Conservation (phyloP, 2,797 vertebrate species). For the Sebastes iracundus region DNA sequence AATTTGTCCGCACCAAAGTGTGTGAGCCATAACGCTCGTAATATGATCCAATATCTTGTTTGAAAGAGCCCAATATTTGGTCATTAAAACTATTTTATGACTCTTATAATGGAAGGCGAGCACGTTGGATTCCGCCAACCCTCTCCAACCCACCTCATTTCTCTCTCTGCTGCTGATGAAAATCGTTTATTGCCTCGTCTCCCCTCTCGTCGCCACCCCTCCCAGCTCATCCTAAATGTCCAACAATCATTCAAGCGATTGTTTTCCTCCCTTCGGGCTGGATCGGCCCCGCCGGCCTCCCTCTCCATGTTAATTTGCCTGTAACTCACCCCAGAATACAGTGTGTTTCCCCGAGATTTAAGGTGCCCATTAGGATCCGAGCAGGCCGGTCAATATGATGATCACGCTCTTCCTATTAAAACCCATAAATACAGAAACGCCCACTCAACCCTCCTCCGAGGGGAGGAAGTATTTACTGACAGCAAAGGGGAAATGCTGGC, state of each 20-base stretch:
- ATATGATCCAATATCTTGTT: slow-evolving; percentile 69
- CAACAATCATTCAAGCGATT: slow-evolving; percentile 73
- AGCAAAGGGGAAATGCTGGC: slow-evolving; percentile 49
- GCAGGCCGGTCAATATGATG: slow-evolving; percentile 77
- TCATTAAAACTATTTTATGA: slow-evolving; percentile 73
- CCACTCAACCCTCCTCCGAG: slow-evolving; percentile 9
- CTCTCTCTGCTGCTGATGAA: slow-evolving; percentile 57
- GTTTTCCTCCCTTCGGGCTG: slow-evolving; percentile 59
- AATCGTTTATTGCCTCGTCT: slow-evolving; percentile 71
- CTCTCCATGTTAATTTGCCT: slow-evolving; percentile 76
- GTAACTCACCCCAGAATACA: slow-evolving; percentile 78
- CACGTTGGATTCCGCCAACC: slow-evolving; percentile 46
- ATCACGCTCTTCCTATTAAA: slow-evolving; percentile 80
- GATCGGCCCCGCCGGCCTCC: slow-evolving; percentile 33
- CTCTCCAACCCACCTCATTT: slow-evolving; percentile 46
- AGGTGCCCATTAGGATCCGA: slow-evolving; percentile 71
- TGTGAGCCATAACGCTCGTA: slow-evolving; percentile 51
- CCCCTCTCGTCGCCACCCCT: slow-evolving; percentile 43
- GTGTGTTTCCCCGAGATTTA: slow-evolving; percentile 75
- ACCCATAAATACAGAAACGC: slow-evolving; percentile 80
- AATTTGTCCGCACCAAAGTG: slow-evolving; percentile 19
- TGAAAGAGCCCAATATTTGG: slow-evolving; percentile 72
- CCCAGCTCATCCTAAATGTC: slow-evolving; percentile 62
- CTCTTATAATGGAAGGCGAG: slow-evolving; percentile 65
- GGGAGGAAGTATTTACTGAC: slow-evolving; percentile 69